Evolutionary conservation across 2,888 invertebrate genomes (phyloP), one percentile per base, ranked within the genome.

Genomic region (Allygus modestus): DNA sequence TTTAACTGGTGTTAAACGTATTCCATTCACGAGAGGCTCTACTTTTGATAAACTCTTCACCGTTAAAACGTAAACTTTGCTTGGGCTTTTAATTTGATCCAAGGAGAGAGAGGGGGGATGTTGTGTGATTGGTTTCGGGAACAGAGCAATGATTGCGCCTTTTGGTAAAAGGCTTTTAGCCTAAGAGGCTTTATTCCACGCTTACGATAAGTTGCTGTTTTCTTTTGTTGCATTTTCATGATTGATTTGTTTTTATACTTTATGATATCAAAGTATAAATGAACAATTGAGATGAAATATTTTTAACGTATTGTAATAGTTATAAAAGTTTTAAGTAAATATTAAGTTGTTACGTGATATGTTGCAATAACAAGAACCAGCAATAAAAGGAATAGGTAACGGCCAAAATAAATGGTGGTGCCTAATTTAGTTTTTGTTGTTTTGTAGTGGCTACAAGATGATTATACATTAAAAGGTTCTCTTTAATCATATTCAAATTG

Each of bases 161-260:
- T 58, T 58, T 20, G 58, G 7, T 23, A 58, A n/a, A 58, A 58
- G 23, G 58, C 58, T 58, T 58, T 58, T 58, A 58, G 23, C 23
- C 20, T 12, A 23, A 58, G 58, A 58, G 58, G 58, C 23, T 58
- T 58, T 58, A 58, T 23, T 58, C 58, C 23, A 58, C 58, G 23
- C n/a, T 58, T 58, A 23, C 23, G 12, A 58, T 23, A 5, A 58
- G 2, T 46, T 46, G 37, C 9, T 37, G 37, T 37, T 37, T 37
- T 37, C 37, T 4, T 37, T 37, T 37, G 5, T 9, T 9, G 37
- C 9, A 9, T 9, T 37, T 9, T 37, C 37, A 37, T 37, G 37
- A 37, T 37, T 37, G 37, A 37, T 9, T 37, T 37, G 9, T 9
- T 4, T 37, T 37, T 37, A 37, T 37, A 9, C 37, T 37, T 4